phyloP scores from a whole-genome alignment of 1,140 invertebrate genomes.

The Drosophila tristis region DNA sequence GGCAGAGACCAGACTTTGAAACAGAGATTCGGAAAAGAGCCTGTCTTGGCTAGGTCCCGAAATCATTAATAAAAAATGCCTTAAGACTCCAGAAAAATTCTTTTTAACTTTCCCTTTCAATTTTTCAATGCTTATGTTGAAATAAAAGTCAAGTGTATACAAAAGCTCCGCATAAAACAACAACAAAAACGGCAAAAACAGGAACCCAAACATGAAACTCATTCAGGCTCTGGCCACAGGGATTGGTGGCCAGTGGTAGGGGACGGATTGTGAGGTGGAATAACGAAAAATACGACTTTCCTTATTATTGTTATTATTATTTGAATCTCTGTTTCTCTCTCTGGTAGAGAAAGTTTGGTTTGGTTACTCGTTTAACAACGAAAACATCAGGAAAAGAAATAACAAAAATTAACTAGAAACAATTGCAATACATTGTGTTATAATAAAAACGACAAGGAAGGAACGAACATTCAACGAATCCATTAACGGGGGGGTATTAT shows the following conservation, averaged over 20 bases:
- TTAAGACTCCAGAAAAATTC: too few species aligned
- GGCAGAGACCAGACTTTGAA: too few species aligned
- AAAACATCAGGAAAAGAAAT: too few species aligned
- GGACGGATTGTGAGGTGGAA: too few species aligned
- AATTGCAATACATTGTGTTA: conserved; percentile 50
- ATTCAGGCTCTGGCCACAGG: too few species aligned
- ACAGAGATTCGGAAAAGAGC: too few species aligned
- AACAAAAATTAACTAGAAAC: too few species aligned
- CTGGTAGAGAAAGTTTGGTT: conserved; percentile 16
- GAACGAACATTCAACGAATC: too few species aligned
- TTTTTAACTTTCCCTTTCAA: too few species aligned
- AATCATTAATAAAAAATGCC: conserved; percentile 59
- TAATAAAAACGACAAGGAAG: conserved; percentile 47
- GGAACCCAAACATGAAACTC: conserved; percentile 54
- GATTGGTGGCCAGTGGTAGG: too few species aligned
- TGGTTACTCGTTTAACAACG: conserved; percentile 24
- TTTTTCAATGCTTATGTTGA: conserved; percentile 22
- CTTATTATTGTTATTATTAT: conserved; percentile 38
- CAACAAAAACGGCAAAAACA: conserved; percentile 33
- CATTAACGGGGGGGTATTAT: too few species aligned
- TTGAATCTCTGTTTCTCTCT: neutral
- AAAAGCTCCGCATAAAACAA: conserved; percentile 65
- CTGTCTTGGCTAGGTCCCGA: conserved; percentile 8
- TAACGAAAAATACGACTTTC: conserved; percentile 64
- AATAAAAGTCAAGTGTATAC: conserved; percentile 78